Conservation (phyloP, 2,113 vertebrate genomes). For the Lophius piscatorius region DNA sequence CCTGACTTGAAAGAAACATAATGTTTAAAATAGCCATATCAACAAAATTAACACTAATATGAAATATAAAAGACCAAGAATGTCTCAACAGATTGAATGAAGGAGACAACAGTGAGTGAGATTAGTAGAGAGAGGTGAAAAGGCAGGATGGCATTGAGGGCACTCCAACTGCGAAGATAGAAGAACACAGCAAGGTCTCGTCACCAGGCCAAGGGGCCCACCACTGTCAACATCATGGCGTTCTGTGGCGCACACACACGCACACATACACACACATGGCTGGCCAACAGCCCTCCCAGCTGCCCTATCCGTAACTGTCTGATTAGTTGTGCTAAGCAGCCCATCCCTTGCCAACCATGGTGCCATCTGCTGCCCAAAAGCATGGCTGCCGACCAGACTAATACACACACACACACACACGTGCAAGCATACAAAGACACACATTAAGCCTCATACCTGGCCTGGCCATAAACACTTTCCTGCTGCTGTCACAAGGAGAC, state of each 20-base stretch:
- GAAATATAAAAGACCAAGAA: constrained; percentile 32
- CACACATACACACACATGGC: constrained; percentile 81
- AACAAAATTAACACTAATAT: constrained; percentile 15
- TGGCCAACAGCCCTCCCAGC: constrained; percentile 98
- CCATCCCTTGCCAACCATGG: constrained; percentile 98
- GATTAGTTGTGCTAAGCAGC: constrained; percentile 99
- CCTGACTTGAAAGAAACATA: no score
- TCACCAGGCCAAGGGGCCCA: constrained; percentile 89
- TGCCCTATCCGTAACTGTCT: constrained; percentile 99
- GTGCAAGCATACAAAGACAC: constrained; percentile 35
- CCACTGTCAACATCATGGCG: constrained; percentile 96
- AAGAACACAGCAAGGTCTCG: constrained; percentile 91
- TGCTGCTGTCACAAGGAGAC: constrained; percentile 65
- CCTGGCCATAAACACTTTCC: no score
- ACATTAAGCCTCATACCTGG: constrained; percentile 73
- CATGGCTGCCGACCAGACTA: constrained; percentile 95
- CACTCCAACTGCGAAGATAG: constrained; percentile 75
- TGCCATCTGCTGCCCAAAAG: constrained; percentile 98
- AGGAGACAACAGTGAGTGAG: constrained; percentile 40
- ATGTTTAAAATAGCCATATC: background rate
- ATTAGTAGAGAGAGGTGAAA: constrained; percentile 56
- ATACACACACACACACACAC: constrained; percentile 36
- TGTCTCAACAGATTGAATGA: constrained; percentile 52
- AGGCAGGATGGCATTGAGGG: constrained; percentile 70
- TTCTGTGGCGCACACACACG: constrained; percentile 42